A percentile compares a stretch with the other conserved stretches of the same genome.
Conservation (phyloP, 2,888 invertebrate genomes). For the Branchellion lobata region DNA sequence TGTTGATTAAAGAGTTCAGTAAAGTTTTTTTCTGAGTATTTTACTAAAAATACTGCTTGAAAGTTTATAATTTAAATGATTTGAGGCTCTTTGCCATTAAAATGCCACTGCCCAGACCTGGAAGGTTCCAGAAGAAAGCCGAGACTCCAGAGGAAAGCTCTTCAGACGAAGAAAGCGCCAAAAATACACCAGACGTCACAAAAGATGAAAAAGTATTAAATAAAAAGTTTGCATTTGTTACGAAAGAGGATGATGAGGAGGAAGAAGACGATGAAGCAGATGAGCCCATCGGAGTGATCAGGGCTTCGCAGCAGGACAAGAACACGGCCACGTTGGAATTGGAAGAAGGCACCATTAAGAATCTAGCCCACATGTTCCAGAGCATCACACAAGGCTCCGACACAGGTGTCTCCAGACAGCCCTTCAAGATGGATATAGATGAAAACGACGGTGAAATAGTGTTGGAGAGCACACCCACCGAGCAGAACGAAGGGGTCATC, state of each 20-base stretch:
- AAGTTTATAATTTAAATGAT: too few relatives aligned
- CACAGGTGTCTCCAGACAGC: neutral
- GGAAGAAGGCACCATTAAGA: slow-evolving; percentile 14
- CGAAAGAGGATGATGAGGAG: neutral
- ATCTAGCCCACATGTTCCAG: slow-evolving; percentile 26
- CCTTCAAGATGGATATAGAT: slow-evolving; percentile 14
- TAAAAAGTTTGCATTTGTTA: slow-evolving; percentile 22
- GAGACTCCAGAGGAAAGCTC: neutral
- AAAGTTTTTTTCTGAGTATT: too few relatives aligned
- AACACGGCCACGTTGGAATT: neutral
- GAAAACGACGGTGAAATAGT: slow-evolving; percentile 30
- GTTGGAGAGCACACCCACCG: slow-evolving; percentile 37
- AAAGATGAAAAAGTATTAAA: neutral
- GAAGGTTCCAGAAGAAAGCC: neutral
- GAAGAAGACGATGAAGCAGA: neutral
- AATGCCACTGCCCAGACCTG: slow-evolving; percentile 9
- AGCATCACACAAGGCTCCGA: neutral
- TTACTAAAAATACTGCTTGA: too few relatives aligned
- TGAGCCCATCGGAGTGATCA: neutral
- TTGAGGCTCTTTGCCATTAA: neutral
- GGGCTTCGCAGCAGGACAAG: neutral
- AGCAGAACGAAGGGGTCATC: slow-evolving; percentile 39
- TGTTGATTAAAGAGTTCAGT: neutral
- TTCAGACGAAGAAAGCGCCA: neutral
- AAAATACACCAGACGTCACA: neutral